A percentile compares a stretch with the other conserved stretches of the same genome.
phyloP scores from a whole-genome alignment of 2,888 invertebrate genomes.

The Nomada fucata region DNA sequence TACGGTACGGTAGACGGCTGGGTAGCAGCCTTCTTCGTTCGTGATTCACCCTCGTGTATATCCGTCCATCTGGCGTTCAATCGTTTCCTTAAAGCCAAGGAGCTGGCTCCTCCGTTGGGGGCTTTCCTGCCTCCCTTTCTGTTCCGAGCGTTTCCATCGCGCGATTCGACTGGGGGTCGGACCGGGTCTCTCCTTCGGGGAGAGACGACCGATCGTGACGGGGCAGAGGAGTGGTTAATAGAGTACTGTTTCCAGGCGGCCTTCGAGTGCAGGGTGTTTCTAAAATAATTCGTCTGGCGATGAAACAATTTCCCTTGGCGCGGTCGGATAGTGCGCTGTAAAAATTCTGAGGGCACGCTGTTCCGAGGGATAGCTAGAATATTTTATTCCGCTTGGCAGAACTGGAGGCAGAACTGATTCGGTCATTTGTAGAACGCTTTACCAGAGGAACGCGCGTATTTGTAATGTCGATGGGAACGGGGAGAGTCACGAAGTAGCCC shows the following conservation, averaged over 20 bases:
- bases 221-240: conserved; percentile 17
- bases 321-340: no score
- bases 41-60: conserved; percentile 32
- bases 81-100: conserved; percentile 54
- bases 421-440: no score
- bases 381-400: no score
- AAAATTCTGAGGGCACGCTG: no score
- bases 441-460: no score
- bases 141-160: neutral
- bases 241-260: conserved; percentile 3
- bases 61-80: conserved; percentile 50
- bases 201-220: neutral
- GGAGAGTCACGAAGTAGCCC: neutral
- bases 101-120: neutral
- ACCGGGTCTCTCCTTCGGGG: neutral
- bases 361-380: no score
- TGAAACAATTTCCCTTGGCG: no score
- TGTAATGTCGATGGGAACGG: no score
- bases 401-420: no score
- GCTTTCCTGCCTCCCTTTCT: neutral
- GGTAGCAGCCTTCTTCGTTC: conserved; percentile 16
- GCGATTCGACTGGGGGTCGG: neutral
- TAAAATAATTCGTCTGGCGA: no score
- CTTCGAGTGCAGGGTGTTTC: no score
- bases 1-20: conserved; percentile 39